Percentiles rank a stretch among this genome's conserved stretches.
These are phyloP conservation scores for Macrosoma leucophasiata DNA, from an alignment of 2,888 invertebrate species.

Conservation along the genomic window DNA sequence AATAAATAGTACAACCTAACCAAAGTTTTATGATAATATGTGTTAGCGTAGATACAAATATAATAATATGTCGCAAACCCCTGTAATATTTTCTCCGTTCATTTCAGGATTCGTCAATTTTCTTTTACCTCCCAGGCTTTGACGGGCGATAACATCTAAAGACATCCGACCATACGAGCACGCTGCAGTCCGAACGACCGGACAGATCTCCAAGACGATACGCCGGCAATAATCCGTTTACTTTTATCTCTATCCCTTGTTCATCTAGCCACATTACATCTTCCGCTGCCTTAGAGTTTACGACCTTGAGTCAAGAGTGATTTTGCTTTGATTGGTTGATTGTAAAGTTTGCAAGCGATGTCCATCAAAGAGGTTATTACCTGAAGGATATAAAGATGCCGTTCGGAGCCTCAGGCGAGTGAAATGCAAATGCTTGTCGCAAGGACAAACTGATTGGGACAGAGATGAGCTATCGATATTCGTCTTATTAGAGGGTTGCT, in stretches of 20 bases:
- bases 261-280: slow-evolving; percentile 33
- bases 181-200: slow-evolving; percentile 35
- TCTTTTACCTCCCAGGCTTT: neutral
- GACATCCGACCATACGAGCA: slow-evolving; percentile 15
- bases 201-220: slow-evolving; percentile 53
- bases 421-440: slow-evolving; percentile 68
- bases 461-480: too few species aligned
- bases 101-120: too few species aligned
- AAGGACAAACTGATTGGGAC: slow-evolving; percentile 13
- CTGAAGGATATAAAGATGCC: slow-evolving; percentile 64
- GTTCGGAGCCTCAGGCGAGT: slow-evolving; percentile 49
- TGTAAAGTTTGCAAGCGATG: slow-evolving; percentile 32
- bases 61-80: too few species aligned
- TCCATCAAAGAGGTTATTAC: slow-evolving; percentile 73
- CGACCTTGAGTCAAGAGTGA: slow-evolving; percentile 19
- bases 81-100: too few species aligned
- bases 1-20: too few species aligned
- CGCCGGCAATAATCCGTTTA: slow-evolving; percentile 69
- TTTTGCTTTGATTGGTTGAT: neutral
- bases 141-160: slow-evolving; percentile 2
- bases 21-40: too few species aligned
- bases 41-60: too few species aligned
- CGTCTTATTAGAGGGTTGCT: too few species aligned
- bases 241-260: slow-evolving; percentile 67
- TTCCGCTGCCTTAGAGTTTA: slow-evolving; percentile 7